Evolutionary conservation across 2,113 vertebrate species (phyloP), one percentile per base, ranked within the genome.

Genomic region (Toxotes jaculatrix): DNA sequence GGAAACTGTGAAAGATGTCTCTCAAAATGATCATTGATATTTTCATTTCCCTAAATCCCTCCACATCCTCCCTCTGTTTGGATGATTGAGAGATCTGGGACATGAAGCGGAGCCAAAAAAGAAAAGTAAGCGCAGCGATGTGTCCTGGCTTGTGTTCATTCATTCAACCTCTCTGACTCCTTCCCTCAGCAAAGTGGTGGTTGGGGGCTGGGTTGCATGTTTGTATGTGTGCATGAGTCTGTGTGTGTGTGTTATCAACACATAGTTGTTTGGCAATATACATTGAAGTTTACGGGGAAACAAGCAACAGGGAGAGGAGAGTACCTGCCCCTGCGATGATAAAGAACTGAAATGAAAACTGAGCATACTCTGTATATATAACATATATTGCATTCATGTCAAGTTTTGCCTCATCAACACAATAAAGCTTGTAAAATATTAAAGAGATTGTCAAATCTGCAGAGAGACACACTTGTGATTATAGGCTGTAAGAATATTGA

Each of bases 121-220:
- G 21, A 57, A 86, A 82, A 74, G 74, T 60, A 70, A 87, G 72
- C 40, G 1, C 16, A 10, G 65, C 0, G 65, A 89, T 79, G 17
- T 67, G 88, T 82, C 79, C 71, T 14, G 78, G 69, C 89, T 83
- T 88, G 87, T 89, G 82, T 65, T 76, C 21, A 69, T 65, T 76
- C 21, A 69, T 32, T 38, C 79, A 79, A 74, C 56, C 71, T 82
- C 77, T 73, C 57, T 66, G 70, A 74, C 74, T 77, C 27, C 27
- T 27, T 27, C 27, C 27, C 27, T 89, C 79, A 79, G 77, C 66
- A 82, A 55, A 87, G 74, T 45, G 77, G 61, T 40, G 38, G 76
- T 64, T 1, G 68, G 67, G 68, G 67, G 62, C 27, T 71, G 75
- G 78, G 31, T 74, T 61, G 49, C 12, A 21, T 27, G 67, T 59